phyloP scores from a whole-genome alignment of 2,888 invertebrate species.

The Argyresthia albistria region DNA sequence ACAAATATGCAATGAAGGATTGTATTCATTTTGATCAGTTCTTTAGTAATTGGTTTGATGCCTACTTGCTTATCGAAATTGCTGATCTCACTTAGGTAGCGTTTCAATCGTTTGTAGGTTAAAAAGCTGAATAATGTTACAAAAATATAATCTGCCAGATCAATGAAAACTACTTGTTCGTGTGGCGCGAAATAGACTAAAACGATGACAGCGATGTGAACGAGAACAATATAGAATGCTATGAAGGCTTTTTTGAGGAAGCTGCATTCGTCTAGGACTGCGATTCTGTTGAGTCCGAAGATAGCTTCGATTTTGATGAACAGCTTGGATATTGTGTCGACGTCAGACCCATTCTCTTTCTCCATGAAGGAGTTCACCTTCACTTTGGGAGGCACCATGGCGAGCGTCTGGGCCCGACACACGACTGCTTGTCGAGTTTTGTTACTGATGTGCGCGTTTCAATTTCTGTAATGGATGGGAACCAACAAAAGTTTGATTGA shows the following conservation, averaged over 20 bases:
- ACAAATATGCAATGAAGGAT: background rate
- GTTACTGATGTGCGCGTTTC: background rate
- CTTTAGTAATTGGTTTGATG: conserved; percentile 22
- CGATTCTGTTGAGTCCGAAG: conserved; percentile 27
- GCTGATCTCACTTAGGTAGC: conserved; percentile 27
- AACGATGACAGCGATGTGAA: conserved; percentile 1
- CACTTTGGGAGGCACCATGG: conserved; percentile 24
- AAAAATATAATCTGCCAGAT: conserved; percentile 17
- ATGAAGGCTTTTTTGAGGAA: conserved; percentile 15
- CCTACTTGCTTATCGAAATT: conserved; percentile 32
- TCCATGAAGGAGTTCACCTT: conserved; percentile 32
- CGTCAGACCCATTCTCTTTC: conserved; percentile 13
- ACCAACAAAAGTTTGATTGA: background rate
- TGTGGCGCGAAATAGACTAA: background rate
- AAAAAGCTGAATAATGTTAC: conserved; percentile 17
- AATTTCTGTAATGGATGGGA: background rate
- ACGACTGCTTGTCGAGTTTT: background rate
- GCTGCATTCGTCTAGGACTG: conserved; percentile 19
- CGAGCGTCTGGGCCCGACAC: background rate
- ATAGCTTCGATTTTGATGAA: conserved; percentile 23
- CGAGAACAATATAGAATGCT: conserved; percentile 15
- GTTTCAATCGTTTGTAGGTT: conserved; percentile 23
- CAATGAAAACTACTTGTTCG: conserved; percentile 1
- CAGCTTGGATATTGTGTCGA: conserved; percentile 30
- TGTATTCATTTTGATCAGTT: background rate